Percentiles rank a stretch among this genome's conserved stretches.
Evolutionary conservation across 2,888 invertebrate genomes (phyloP).

Genomic region (Hypomecis atomaria): DNA sequence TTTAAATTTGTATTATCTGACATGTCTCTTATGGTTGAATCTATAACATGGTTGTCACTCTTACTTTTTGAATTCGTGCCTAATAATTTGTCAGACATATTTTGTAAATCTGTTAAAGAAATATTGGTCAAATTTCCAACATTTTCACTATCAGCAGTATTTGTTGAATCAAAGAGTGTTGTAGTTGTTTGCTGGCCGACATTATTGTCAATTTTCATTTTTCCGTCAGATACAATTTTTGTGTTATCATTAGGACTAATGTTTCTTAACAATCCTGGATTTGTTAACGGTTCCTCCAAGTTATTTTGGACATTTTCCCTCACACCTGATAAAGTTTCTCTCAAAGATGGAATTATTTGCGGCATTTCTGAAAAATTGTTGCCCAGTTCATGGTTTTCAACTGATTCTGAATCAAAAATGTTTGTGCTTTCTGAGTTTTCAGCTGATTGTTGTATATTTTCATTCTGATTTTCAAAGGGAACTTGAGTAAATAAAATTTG

Average conservation of each 20-base stretch:
- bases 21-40: slow-evolving; percentile 7
- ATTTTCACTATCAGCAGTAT: slow-evolving; percentile 13
- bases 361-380: background rate
- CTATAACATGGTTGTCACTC: slow-evolving; percentile 22
- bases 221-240: background rate
- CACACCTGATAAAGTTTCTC: slow-evolving; percentile 44
- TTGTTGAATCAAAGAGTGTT: background rate
- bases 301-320: slow-evolving; percentile 51
- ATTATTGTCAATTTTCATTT: background rate
- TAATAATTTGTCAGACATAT: slow-evolving; percentile 64
- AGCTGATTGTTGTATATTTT: background rate
- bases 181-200: background rate
- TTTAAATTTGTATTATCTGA: slow-evolving; percentile 9
- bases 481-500: background rate
- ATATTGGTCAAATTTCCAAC: slow-evolving; percentile 24
- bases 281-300: slow-evolving; percentile 29
- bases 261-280: background rate
- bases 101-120: slow-evolving; percentile 62
- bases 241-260: background rate
- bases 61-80: slow-evolving; percentile 29
- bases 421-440: slow-evolving; percentile 21
- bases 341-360: slow-evolving; percentile 24
- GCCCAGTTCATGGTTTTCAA: slow-evolving; percentile 21
- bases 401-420: slow-evolving; percentile 10
- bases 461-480: background rate